Conservation (phyloP, 2,113 vertebrate species). For the Ictalurus punctatus region DNA sequence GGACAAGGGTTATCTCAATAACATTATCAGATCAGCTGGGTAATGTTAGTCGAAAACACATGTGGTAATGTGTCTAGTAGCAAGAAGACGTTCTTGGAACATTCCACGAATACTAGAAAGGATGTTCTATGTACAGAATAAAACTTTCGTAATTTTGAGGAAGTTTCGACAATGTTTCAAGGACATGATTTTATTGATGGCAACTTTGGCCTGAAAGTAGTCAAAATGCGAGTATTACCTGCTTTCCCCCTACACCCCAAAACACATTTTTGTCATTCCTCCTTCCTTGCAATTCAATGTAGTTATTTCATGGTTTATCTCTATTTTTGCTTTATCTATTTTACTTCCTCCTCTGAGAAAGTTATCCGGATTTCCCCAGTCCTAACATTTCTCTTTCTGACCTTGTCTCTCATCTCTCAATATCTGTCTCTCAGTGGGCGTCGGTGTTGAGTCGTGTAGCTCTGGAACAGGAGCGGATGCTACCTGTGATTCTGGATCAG, state of each 20-base stretch:
- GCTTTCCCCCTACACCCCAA: not conserved
- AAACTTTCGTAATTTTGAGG: not conserved
- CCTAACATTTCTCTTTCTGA: not conserved
- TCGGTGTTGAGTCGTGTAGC: constrained; percentile 84
- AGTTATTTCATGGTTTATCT: not conserved
- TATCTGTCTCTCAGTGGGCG: constrained; percentile 82
- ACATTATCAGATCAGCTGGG: not conserved
- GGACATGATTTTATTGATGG: not conserved
- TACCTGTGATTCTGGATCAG: constrained; percentile 85
- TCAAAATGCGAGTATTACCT: not conserved
- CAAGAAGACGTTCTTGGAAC: not conserved
- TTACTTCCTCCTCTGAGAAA: not conserved
- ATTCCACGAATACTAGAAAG: not conserved
- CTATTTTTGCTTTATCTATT: not conserved
- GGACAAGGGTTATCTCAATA: not conserved
- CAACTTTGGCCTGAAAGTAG: not conserved
- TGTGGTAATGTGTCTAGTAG: not conserved
- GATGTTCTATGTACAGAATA: not conserved
- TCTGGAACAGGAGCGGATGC: constrained; percentile 88
- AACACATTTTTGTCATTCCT: not conserved
- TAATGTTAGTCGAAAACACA: not conserved
- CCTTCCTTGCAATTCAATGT: not conserved
- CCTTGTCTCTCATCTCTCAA: constrained; percentile 70
- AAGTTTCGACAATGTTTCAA: not conserved
- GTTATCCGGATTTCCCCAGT: not conserved